phyloP scores from a whole-genome alignment of 2,113 vertebrate species.

The Calidris pugnax region DNA sequence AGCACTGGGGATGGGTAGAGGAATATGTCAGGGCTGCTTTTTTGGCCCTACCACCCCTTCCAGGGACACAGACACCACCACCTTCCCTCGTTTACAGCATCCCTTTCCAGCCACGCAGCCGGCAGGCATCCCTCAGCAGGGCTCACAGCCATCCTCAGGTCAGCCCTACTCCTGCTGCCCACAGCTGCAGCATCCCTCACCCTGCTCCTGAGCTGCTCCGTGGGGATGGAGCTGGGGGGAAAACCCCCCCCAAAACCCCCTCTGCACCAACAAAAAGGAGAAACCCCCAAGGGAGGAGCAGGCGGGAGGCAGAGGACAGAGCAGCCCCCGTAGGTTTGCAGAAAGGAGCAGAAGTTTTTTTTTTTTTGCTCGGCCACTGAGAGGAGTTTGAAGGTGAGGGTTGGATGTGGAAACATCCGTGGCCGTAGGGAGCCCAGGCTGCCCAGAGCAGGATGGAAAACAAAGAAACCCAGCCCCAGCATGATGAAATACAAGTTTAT shows the following conservation, averaged over 20 bases:
- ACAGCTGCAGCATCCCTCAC: not conserved
- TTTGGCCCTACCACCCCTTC: not conserved
- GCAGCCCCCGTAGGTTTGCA: not conserved
- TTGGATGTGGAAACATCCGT: not conserved
- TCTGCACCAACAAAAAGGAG: rapidly evolving
- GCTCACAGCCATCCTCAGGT: not conserved
- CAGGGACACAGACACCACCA: not conserved
- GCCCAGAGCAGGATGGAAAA: not conserved
- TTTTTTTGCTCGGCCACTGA: not conserved
- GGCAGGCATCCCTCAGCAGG: not conserved
- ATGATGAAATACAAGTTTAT: constrained; percentile 11
- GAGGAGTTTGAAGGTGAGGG: not conserved
- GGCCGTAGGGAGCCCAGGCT: not conserved
- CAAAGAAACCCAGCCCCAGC: constrained; percentile 3
- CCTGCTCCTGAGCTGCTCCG: not conserved
- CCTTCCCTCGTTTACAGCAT: not conserved
- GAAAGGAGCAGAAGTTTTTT: not conserved
- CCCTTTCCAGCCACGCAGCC: not conserved
- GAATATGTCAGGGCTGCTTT: not conserved
- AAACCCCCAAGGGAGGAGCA: not conserved
- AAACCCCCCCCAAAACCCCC: not conserved
- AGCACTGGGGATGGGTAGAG: not conserved
- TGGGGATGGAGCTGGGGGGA: not conserved
- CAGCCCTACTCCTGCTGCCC: not conserved
- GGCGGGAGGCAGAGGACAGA: not conserved